phyloP scores from a whole-genome alignment of 2,113 vertebrate genomes.

The Ploceus nigricollis region DNA sequence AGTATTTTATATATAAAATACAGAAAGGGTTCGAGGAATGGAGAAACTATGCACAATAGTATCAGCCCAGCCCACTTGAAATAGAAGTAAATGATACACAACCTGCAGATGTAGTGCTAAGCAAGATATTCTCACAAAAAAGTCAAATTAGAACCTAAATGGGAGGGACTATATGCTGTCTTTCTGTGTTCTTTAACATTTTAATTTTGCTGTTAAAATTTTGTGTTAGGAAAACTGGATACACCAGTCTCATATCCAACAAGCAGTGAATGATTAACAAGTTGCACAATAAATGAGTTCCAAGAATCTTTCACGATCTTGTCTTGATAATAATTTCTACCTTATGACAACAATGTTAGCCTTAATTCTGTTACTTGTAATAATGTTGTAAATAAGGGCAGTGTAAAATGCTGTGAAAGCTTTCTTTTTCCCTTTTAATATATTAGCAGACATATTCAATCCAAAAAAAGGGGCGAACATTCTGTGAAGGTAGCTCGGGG shows the following conservation, averaged over 20 bases:
- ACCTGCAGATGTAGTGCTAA: neutral
- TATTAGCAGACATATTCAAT: neutral
- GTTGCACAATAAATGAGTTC: neutral
- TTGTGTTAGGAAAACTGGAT: neutral
- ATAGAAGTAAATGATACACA: neutral
- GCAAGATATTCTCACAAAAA: neutral
- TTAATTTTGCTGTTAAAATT: neutral
- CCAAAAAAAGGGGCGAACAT: neutral
- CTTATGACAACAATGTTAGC: neutral
- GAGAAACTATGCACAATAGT: neutral
- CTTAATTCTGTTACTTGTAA: neutral
- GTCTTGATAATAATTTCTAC: neutral
- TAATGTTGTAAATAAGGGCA: too few relatives aligned
- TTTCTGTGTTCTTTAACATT: neutral
- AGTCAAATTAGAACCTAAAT: neutral
- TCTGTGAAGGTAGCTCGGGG: fast-evolving
- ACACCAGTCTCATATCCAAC: neutral
- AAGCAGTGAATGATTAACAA: neutral
- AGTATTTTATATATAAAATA: neutral
- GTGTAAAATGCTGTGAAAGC: neutral
- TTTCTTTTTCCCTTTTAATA: neutral
- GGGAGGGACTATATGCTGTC: neutral
- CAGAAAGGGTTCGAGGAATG: neutral
- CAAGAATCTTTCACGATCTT: neutral
- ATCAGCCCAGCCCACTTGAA: neutral